Evolutionary conservation across 2,113 vertebrate species (phyloP).

Genomic region (Oncorhynchus kisutch): DNA sequence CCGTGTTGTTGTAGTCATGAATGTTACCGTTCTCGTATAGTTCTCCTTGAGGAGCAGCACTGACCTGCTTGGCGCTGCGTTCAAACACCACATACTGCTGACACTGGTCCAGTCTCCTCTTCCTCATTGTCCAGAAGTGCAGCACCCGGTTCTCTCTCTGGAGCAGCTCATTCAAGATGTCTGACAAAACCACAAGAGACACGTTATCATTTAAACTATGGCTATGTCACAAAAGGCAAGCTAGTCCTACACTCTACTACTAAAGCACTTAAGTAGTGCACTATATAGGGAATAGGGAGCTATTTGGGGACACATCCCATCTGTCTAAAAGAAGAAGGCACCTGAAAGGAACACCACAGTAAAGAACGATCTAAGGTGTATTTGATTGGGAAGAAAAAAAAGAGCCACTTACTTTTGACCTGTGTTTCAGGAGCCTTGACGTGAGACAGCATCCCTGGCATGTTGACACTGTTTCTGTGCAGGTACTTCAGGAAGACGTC

Average conservation of each 20-base stretch:
- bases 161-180: slow-evolving; percentile 96
- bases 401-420: slow-evolving; percentile 92
- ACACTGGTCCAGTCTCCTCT: slow-evolving; percentile 94
- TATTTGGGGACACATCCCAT: no score
- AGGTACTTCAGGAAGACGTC: slow-evolving; percentile 99
- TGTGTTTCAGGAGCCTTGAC: slow-evolving; percentile 97
- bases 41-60: slow-evolving; percentile 7
- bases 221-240: not conserved
- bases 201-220: not conserved
- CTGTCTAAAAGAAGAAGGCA: not conserved
- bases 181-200: slow-evolving; percentile 62
- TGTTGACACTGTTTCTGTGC: slow-evolving; percentile 97
- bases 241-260: no score
- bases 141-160: slow-evolving; percentile 97
- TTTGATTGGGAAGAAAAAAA: not conserved
- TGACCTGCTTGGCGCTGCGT: slow-evolving; percentile 97
- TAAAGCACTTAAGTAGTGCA: no score
- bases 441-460: slow-evolving; percentile 97
- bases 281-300: no score
- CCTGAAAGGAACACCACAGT: not conserved
- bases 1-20: no score
- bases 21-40: no score
- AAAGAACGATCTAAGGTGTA: not conserved
- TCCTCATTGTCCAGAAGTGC: slow-evolving; percentile 98
- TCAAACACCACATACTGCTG: slow-evolving; percentile 99